Conservation (phyloP, 2,113 vertebrate species). For the Sardina pilchardus region DNA sequence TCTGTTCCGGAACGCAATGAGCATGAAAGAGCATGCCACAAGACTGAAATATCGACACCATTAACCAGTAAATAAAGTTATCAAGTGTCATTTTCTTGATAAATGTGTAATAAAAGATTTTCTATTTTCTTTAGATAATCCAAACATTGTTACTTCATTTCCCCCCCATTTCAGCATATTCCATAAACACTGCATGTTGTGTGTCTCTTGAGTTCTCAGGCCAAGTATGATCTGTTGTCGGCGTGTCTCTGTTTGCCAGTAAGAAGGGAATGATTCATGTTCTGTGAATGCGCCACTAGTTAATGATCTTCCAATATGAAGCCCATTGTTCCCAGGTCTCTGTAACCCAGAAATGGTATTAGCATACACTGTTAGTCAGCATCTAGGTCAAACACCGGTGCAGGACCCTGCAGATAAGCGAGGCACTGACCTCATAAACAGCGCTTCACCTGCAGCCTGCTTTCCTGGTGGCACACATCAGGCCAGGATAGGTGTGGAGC, state of each 20-base stretch:
- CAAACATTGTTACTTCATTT: no score
- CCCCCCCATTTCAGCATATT: no score
- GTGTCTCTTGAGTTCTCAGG: no score
- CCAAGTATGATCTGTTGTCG: no score
- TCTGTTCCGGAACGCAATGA: background rate
- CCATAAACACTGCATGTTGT: no score
- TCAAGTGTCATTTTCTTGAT: no score
- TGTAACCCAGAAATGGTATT: background rate
- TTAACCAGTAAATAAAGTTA: no score
- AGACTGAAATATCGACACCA: no score
- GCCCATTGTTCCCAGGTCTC: background rate
- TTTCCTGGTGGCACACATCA: constrained; percentile 10
- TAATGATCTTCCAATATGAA: background rate
- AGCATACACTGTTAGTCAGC: background rate
- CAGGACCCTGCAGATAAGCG: background rate
- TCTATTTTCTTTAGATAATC: no score
- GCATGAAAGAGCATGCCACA: background rate
- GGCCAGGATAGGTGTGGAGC: background rate
- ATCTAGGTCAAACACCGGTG: background rate
- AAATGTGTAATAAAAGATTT: no score
- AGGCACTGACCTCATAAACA: background rate
- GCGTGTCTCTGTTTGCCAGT: no score
- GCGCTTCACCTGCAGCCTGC: background rate
- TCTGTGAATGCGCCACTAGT: background rate
- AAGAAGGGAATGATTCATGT: background rate